Evolutionary conservation across 2,888 invertebrate species (phyloP), one percentile per base, ranked within the genome.

Genomic region (Aricia artaxerxes): DNA sequence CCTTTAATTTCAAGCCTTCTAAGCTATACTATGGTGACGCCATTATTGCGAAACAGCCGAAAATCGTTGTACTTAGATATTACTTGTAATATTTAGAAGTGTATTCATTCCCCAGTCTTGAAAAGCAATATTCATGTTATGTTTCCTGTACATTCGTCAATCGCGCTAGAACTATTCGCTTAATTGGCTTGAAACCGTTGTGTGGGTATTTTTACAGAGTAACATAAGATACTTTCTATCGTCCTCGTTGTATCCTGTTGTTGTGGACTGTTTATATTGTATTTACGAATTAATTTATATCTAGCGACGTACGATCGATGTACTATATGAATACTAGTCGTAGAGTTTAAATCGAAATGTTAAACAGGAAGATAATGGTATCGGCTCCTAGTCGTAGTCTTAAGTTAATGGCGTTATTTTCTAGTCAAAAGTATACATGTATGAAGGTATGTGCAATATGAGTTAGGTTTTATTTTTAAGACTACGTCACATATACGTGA

Each of bases 191-290:
- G 75, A n/a, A 75, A 75, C 75, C 75, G 49, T 49, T 75, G 44
- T 4, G 75, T 75, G 49, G 75, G 49, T 76, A 31, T 76, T 76
- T 76, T 57, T 35, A 69, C 69, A 35, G 53, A 53, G 35, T 75
- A 75, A 75, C 24, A 31, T 76, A 76, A 76, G 76, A 13, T 31
- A 81, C 44, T 69, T 78, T 81, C 79, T 80, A 84, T 89, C 85
- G 86, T 88, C 86, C 89, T 90, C 91, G 87, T 88, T 89, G 87
- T 86, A 85, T 90, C 89, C 89, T 87, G 87, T 90, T 92, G 92
- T 93, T 93, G 90, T 92, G 89, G 89, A 90, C 90, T 92, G 90
- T 92, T 92, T 91, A 92, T 88, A 88, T 88, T 82, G 88, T 90
- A 89, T 89, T 89, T 89, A 92, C 84, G 85, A 86, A 89, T 88